Evolutionary conservation across 2,113 vertebrate species (phyloP), one percentile per base, ranked within the genome.

Genomic region (Hassar affinis): DNA sequence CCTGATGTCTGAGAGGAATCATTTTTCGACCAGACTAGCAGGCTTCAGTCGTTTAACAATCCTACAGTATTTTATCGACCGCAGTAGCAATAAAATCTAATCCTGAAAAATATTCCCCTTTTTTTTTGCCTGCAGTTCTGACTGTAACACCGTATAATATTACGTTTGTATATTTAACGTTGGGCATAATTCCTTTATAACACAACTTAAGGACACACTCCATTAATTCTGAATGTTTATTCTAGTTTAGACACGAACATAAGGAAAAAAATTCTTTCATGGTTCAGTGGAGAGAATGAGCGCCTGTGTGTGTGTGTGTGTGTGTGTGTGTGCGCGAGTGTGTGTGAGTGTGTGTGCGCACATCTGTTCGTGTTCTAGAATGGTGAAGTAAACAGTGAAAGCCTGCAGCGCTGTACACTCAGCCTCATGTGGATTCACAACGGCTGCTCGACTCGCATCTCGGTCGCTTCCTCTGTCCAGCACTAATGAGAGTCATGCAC

Each of bases 381-480:
- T 51, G 15, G n/a, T 85, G 69, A 69, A 20, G 59, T 57, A 74
- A 88, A 87, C 79, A 56, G 86, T 81, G 47, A 86, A 89, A 84
- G 86, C 89, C 89, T 86, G 80, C 35, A 83, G 88, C 86, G 79
- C 68, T 78, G 25, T 51, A 49, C 68, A 27, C 33, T 66, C 61
- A 6, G 27, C 25, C 56, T 59, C 59, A 91, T 91, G 61, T 83
- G 77, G 85, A 89, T 91, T 92, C 91, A 92, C 81, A 64, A 51
- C 89, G 86, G 89, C 82, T 78, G 79, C 89, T 91, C 91, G 91
- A 91, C 86, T 92, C 89, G 88, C 90, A 88, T 82, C 78, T 80
- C 84, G 75, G 78, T 81, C 86, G 56, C 85, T 84, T 84, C 81
- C 71, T 86, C 83, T 35, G n/a, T 75, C 81, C 88, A 88, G 79